Evolutionary conservation across 1,140 invertebrate species (phyloP), one percentile per base, ranked within the genome.

Genomic region (Magallana ariakensis): DNA sequence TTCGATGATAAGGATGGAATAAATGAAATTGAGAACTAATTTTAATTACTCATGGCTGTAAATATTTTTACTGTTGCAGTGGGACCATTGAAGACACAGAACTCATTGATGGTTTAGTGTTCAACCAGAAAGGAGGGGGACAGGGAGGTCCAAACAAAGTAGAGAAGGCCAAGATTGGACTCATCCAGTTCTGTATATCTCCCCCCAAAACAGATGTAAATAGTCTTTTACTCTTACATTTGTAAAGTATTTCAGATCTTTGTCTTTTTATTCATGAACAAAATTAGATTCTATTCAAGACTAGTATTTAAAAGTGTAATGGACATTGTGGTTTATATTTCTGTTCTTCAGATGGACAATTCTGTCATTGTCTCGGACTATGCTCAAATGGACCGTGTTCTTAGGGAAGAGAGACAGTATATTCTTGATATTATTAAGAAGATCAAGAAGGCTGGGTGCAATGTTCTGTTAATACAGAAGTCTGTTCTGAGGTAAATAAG

Each of bases 141-240:
- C 96, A 97, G 62, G 98, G 98, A 94, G 98, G 98, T 6, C 98
- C 98, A 0, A 98, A 97, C 90, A 96, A 97, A 92, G 96, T 99
- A 89, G 99, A 99, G 94, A 99, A 99, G 94, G 99, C 98, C 3
- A 99, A 99, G 95, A 99, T 99, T 95, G 99, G 98, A 89, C 96
- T 99, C 0, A 99, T 99, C 91, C 99, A 99, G 94, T 99, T 99
- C 94, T 99, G 99, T 94, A 98, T 99, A 94, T 99, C 99, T 66
- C 98, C 99, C 86, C 99, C 99, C 10, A 99, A 99, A 95, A 99
- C 99, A 87, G 99, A 99, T 96, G 98, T 98, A 95, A 92, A 93
- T 92, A 55, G 10, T 0, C 1, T 26, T 11, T 26, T 46, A 16
- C 13, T 19, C 19, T 15, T 62, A 62, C 19, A 62, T 62, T 19